Base-by-base conservation (phyloP, 2,888 invertebrate species). In the Drosophila paranaensis region DNA sequence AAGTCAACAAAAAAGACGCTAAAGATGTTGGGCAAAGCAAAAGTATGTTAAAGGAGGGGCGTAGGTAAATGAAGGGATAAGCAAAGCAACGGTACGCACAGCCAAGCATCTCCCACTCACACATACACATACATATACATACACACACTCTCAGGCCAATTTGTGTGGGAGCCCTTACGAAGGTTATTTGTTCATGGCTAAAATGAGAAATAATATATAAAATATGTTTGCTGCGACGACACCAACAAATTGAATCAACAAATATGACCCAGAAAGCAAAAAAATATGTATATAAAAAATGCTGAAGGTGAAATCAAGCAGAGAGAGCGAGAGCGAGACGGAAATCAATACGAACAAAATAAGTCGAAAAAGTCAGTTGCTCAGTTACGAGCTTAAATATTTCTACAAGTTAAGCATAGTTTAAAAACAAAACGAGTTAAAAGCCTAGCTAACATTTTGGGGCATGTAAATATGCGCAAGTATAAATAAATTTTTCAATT, bases 231-330 rank as follows among this genome's bases (percentile, higher is more conserved):
- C 55, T 60, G 71, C 42, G 65, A 55, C 66, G 63, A 66, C 60
- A 65, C 14, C 45, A 78, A 57, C 51, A 74, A 85, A 86, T 82
- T 85, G 56, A 85, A 82, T 86, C 84, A 84, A 85, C 84, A 86
- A 86, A 86, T 84, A 82, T 86, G 84, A 85, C 84, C 84, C 84
- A 85, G 87, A 85, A 85, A 86, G 63, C 60, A 60, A 72, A 71
- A 83, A 83, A 8, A 76, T 79, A 2, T 61, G 60, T 53, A 80
- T 14, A 81, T 83, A 63, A 61, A 60, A 74, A 74, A 70, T 60
- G 60, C 74, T 75, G 87, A 85, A 85, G 84, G 84, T 86, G 84
- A 85, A 86, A 85, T 81, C 79, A 71, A 71, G 43, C 57, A 63
- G 43, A 62, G 54, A 43, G 3, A 55, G 62, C 53, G 35, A 51